Percentiles rank a stretch among this genome's conserved stretches.
These are phyloP conservation scores for Sepiola atlantica DNA, from an alignment of 2,888 invertebrate species.

Conservation along the genomic window DNA sequence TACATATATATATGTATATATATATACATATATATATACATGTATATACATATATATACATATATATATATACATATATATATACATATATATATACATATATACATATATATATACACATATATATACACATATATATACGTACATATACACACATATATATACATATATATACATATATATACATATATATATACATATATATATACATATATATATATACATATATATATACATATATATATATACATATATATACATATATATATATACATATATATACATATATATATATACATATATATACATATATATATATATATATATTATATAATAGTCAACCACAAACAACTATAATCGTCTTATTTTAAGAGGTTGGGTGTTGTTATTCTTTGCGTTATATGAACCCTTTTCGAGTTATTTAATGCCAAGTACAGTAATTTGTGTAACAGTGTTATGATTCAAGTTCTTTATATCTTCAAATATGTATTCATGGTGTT, in stretches of 20 bases:
- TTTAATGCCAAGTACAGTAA: no score
- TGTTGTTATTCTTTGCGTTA: no score
- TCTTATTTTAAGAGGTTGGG: no score
- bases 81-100: background rate
- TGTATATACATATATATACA: background rate
- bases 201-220: background rate
- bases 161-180: background rate
- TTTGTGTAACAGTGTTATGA: no score
- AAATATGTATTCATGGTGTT: no score
- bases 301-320: background rate
- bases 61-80: background rate
- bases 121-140: background rate
- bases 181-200: background rate
- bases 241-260: background rate
- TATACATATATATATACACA: no score
- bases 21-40: constrained; percentile 32
- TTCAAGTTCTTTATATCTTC: no score
- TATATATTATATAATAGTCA: no score
- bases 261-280: background rate
- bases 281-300: background rate
- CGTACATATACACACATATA: background rate
- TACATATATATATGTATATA: background rate
- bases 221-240: background rate
- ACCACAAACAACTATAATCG: no score
- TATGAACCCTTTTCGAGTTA: no score